A percentile compares a stretch with the other conserved stretches of the same genome.
Evolutionary conservation across 2,113 vertebrate species (phyloP).

Genomic region (Erythrolamprus reginae): DNA sequence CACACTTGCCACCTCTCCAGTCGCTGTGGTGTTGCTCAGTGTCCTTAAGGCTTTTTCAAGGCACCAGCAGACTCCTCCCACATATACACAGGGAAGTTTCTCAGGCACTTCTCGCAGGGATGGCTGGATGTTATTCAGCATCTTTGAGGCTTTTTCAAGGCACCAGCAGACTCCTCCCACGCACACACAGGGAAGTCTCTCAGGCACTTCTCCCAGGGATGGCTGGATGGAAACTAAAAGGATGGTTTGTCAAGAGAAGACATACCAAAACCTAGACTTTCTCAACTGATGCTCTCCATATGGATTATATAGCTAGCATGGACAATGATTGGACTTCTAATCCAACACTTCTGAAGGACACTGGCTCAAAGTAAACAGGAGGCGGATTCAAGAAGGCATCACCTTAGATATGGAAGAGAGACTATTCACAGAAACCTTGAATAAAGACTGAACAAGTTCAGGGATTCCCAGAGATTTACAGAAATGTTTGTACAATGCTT

Average conservation of each 20-base stretch:
- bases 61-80: no score
- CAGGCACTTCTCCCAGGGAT: no score
- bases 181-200: no score
- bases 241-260: background rate
- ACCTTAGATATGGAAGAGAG: background rate
- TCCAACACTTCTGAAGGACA: background rate
- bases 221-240: background rate
- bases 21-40: no score
- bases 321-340: background rate
- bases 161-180: no score
- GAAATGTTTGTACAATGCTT: background rate
- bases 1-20: no score
- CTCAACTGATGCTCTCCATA: background rate
- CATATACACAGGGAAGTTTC: no score
- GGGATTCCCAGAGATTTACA: background rate
- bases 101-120: no score
- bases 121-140: no score
- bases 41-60: no score
- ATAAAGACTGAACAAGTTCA: background rate
- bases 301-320: background rate
- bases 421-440: background rate
- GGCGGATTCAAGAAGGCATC: background rate
- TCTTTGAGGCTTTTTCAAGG: no score
- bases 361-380: background rate
- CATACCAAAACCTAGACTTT: background rate